phyloP scores from a whole-genome alignment of 2,113 vertebrate species.

The Scytalopus superciliaris region DNA sequence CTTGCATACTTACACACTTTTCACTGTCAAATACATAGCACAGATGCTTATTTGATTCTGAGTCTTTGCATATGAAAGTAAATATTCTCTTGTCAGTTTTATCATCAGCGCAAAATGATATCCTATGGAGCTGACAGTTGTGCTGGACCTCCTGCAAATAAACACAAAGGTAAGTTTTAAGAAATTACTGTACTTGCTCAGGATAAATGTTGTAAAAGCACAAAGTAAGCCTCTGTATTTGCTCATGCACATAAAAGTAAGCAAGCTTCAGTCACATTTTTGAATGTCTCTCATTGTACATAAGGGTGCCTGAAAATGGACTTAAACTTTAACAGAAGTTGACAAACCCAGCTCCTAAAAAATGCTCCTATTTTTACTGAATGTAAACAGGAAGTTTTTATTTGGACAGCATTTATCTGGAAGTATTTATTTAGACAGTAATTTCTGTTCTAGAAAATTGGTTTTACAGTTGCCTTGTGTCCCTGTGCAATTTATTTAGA shows the following conservation, averaged over 20 bases:
- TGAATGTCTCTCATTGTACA: neutral
- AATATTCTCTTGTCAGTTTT: conserved; percentile 99
- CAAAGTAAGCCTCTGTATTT: neutral
- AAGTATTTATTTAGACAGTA: neutral
- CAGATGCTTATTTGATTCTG: conserved; percentile 95
- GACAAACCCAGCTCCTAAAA: neutral
- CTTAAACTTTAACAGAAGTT: neutral
- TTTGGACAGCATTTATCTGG: neutral
- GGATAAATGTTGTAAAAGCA: neutral
- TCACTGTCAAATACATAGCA: conserved; percentile 99
- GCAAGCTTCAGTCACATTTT: neutral
- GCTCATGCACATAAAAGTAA: neutral
- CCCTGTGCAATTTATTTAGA: neutral
- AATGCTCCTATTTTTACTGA: neutral
- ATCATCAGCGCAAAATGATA: conserved; percentile 99
- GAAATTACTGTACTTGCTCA: neutral
- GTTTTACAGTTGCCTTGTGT: neutral
- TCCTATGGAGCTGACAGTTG: conserved; percentile 96
- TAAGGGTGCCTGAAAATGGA: neutral
- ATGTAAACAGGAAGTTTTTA: neutral
- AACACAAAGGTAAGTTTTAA: neutral
- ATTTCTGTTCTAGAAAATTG: neutral
- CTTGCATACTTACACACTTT: conserved; percentile 92
- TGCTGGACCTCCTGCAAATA: conserved; percentile 89
- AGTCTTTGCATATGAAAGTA: conserved; percentile 99